Conservation (phyloP, 2,797 vertebrate species). For the Rhynchotus rufescens region DNA sequence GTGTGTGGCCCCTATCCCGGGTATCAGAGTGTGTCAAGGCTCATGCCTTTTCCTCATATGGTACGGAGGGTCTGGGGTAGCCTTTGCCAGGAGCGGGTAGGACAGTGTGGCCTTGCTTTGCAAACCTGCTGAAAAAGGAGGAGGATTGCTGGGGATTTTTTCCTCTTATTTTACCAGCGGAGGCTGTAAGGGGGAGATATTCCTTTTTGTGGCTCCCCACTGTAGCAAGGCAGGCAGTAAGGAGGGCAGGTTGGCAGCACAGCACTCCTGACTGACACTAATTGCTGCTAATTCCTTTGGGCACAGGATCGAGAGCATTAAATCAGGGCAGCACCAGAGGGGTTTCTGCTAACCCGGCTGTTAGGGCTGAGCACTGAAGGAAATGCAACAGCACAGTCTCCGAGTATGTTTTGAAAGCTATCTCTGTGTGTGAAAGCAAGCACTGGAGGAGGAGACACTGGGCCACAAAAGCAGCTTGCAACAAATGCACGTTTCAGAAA, state of each 20-base stretch:
- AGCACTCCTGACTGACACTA: not conserved
- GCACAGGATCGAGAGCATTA: not conserved
- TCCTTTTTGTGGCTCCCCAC: not conserved
- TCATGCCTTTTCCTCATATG: fast-evolving
- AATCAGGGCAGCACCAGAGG: not conserved
- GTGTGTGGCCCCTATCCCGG: too few relatives aligned
- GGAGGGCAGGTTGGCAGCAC: not conserved
- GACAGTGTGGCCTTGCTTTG: not conserved
- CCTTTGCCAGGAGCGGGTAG: not conserved
- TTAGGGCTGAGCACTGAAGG: not conserved
- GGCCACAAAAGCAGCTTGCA: not conserved
- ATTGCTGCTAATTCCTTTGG: not conserved
- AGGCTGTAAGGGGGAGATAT: not conserved
- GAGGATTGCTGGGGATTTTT: not conserved
- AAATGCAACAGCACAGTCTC: not conserved
- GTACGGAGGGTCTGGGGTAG: not conserved
- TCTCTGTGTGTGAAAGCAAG: not conserved
- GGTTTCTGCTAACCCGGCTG: not conserved
- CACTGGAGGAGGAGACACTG: not conserved
- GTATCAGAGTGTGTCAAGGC: fast-evolving
- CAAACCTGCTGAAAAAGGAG: not conserved
- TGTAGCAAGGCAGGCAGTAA: not conserved
- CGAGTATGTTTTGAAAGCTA: not conserved
- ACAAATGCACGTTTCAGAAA: fast-evolving
- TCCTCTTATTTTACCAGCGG: not conserved